Conservation (phyloP, 2,113 vertebrate genomes). For the Patagioenas fasciata region DNA sequence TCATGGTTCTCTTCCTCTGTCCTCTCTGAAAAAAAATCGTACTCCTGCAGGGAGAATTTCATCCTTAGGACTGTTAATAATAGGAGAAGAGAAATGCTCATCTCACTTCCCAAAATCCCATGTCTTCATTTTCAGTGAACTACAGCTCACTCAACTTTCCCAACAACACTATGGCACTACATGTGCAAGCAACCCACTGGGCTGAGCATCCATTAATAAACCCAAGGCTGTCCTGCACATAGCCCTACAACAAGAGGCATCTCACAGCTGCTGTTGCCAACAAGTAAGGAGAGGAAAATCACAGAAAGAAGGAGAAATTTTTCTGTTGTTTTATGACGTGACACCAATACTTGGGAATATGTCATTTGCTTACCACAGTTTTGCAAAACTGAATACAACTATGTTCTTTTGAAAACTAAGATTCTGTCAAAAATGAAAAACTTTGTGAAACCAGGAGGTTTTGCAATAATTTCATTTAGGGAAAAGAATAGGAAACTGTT, state of each 20-base stretch:
- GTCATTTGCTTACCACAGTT: neutral
- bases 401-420: neutral
- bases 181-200: neutral
- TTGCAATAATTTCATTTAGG: neutral
- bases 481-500: neutral
- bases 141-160: neutral
- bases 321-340: neutral
- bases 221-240: neutral
- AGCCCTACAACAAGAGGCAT: neutral
- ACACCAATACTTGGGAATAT: neutral
- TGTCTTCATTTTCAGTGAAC: neutral
- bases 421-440: neutral
- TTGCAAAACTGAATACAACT: neutral
- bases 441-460: neutral
- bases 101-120: neutral
- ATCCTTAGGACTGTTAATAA: neutral
- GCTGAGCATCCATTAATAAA: neutral
- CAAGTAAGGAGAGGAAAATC: neutral
- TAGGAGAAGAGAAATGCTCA: neutral
- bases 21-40: neutral
- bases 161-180: neutral
- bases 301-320: neutral
- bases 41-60: neutral
- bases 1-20: neutral
- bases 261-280: fast-evolving